These are phyloP conservation scores for Plecotus auritus DNA, from an alignment of 2,113 vertebrate genomes.

Conservation along the genomic window DNA sequence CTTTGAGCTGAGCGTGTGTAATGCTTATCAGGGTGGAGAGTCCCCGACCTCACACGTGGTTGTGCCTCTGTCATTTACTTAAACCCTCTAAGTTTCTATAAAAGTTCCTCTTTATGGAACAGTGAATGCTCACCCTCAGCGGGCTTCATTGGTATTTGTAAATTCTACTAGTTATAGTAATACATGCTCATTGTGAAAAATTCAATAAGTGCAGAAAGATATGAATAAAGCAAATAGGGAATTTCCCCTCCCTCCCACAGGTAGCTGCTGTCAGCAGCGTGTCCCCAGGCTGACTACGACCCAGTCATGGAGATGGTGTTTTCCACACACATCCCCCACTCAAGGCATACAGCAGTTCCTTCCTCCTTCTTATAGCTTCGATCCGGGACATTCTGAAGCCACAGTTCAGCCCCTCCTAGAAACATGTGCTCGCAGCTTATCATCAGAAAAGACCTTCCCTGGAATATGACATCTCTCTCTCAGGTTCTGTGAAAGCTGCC, in stretches of 20 bases:
- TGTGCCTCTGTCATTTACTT: too few relatives aligned
- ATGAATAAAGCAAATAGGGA: neutral
- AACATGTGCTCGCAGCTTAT: neutral
- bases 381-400: neutral
- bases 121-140: neutral
- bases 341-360: neutral
- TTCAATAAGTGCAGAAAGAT: neutral
- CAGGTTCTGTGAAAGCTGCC: neutral
- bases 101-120: neutral
- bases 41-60: too few relatives aligned
- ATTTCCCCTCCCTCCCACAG: neutral
- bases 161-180: neutral
- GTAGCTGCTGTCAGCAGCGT: neutral
- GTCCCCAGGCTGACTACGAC: neutral
- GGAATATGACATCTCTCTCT: neutral
- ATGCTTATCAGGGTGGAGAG: neutral
- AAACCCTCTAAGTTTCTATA: neutral
- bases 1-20: neutral
- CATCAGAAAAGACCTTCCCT: neutral
- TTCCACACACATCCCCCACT: neutral
- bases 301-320: neutral
- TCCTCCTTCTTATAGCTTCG: neutral
- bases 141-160: neutral
- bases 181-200: neutral
- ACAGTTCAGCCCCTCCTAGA: neutral